Evolutionary conservation across 2,113 vertebrate genomes (phyloP).

Genomic region (Chamaetylas fuelleborni): DNA sequence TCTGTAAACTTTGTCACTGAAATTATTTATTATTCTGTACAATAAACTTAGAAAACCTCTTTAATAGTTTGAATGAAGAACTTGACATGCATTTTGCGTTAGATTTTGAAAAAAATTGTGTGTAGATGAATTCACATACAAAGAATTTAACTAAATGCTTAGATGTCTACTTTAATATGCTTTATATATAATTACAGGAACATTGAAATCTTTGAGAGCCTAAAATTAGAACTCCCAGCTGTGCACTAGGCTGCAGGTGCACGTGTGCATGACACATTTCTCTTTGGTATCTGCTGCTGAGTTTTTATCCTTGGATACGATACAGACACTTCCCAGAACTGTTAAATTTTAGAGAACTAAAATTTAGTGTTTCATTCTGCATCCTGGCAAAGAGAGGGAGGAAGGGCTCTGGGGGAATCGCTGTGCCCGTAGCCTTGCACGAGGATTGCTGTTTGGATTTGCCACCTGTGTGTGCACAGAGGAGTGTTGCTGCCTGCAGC

Average conservation of each 20-base stretch:
- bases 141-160: background rate
- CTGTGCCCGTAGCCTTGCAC: background rate
- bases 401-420: background rate
- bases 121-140: background rate
- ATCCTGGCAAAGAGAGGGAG: background rate
- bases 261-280: background rate
- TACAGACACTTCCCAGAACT: background rate
- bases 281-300: background rate
- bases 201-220: constrained; percentile 21
- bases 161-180: background rate
- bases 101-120: background rate
- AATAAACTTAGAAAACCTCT: background rate
- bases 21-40: background rate
- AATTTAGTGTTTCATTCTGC: background rate
- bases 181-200: constrained; percentile 50
- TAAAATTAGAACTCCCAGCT: constrained; percentile 57
- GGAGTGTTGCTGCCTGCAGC: background rate
- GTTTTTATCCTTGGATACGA: background rate
- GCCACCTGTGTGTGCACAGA: background rate
- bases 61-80: background rate
- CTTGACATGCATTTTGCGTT: background rate
- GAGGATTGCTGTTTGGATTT: background rate
- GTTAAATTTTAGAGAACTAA: background rate
- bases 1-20: background rate
- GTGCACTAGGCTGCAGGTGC: constrained; percentile 29